Percentiles rank a stretch among this genome's conserved stretches.
Conservation (phyloP, 1,140 invertebrate genomes). For the Meloidogyne exigua region DNA sequence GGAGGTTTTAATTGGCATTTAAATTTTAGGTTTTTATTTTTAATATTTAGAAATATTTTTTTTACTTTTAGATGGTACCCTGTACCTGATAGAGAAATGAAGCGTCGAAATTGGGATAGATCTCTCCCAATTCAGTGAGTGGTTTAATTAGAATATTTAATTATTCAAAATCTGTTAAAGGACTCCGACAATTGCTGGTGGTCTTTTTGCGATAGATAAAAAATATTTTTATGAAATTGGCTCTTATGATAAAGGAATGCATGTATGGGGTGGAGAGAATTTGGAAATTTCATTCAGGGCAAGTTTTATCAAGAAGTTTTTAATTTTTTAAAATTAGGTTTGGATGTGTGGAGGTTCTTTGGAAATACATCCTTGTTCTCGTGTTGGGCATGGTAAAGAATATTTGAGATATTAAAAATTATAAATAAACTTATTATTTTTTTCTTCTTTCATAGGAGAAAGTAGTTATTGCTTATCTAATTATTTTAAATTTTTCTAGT, state of each 20-base stretch:
- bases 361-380: slow-evolving; percentile 88
- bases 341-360: slow-evolving; percentile 93
- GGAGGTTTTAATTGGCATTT: slow-evolving; percentile 66
- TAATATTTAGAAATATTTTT: slow-evolving; percentile 85
- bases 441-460: not conserved
- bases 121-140: slow-evolving; percentile 46
- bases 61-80: slow-evolving; percentile 85
- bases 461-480: too few relatives aligned
- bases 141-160: not conserved
- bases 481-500: slow-evolving; percentile 65
- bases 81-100: slow-evolving; percentile 53
- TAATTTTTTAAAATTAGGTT: slow-evolving; percentile 63
- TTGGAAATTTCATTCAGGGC: slow-evolving; percentile 69
- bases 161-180: slow-evolving; percentile 17
- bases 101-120: slow-evolving; percentile 48
- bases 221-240: slow-evolving; percentile 54
- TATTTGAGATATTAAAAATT: too few relatives aligned
- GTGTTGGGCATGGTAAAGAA: slow-evolving; percentile 74
- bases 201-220: slow-evolving; percentile 51
- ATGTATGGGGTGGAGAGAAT: slow-evolving; percentile 85
- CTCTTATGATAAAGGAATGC: slow-evolving; percentile 94
- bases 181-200: slow-evolving; percentile 52
- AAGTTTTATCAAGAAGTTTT: not conserved
- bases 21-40: slow-evolving; percentile 6
- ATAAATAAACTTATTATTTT: too few relatives aligned